Base-by-base conservation (phyloP, 2,888 invertebrate genomes). In the Nemotelus pantherinus region DNA sequence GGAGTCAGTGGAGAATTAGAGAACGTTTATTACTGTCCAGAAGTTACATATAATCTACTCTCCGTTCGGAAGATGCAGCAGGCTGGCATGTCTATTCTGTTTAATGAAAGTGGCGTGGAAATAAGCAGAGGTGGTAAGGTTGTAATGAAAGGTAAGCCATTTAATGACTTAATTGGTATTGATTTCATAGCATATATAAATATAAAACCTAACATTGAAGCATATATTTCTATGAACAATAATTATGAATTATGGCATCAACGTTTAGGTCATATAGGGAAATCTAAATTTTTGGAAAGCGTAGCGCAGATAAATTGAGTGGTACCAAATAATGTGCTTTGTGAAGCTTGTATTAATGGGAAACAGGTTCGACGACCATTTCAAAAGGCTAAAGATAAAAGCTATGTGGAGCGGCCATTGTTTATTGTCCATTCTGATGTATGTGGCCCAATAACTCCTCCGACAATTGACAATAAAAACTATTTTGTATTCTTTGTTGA, bases 321-420 rank as follows among this genome's bases (percentile, higher is more conserved):
- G 7, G 9, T 9, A 65, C 45, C 44, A 45, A 65, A 65, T 10
- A 44, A 65, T 65, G 47, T n/a, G 6, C 80, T 84, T 74, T 86
- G 84, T 81, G 85, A 85, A 78, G 80, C 84, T n/a, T 86, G 85
- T 81, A 81, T 84, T 77, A 79, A 83, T 78, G 84, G 84, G 39
- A 85, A 86, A 81, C 84, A 85, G 81, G 78, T 80, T 7, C 82
- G 84, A 79, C 77, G 83, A n/a, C 83, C 84, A 50, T 86, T 85
- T 82, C 80, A 81, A 63, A 76, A 82, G 83, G 80, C 80, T 77
- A 80, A 82, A 81, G 81, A 80, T 60, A 81, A 80, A 76, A 68
- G 77, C 10, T 45, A 84, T 79, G 81, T 82, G 45, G 81, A 80
- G 58, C 80, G 84, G 81, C 84, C 85, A 9, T 80, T 85, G 50